phyloP scores from a whole-genome alignment of 2,888 invertebrate genomes.

The Drosophila paranaensis region DNA sequence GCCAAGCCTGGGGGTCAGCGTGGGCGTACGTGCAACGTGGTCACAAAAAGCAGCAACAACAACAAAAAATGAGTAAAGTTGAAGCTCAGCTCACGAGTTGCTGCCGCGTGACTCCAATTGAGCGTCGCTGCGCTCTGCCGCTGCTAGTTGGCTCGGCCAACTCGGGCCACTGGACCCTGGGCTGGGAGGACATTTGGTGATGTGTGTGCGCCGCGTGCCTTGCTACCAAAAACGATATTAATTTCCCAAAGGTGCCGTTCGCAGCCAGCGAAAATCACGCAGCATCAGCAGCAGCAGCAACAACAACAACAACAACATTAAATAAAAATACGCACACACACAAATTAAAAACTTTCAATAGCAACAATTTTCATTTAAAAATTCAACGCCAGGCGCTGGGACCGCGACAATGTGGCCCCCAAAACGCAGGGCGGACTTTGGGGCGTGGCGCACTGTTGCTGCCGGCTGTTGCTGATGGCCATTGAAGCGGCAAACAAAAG shows the following conservation, averaged over 20 bases:
- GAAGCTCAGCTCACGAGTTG: constrained; percentile 71
- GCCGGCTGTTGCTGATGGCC: constrained; percentile 57
- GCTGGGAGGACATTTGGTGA: constrained; percentile 7
- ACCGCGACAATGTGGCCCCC: constrained; percentile 46
- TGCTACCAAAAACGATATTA: constrained; percentile 80
- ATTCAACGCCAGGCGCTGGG: constrained; percentile 75
- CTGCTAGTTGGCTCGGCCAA: constrained; percentile 24
- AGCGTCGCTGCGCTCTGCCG: constrained; percentile 10
- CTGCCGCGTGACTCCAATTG: constrained; percentile 74
- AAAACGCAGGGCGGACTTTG: background rate
- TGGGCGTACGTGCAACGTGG: constrained; percentile 71
- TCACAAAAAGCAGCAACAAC: constrained; percentile 43
- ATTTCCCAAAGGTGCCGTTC: constrained; percentile 83
- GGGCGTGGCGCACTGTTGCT: constrained; percentile 8
- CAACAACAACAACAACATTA: constrained; percentile 25
- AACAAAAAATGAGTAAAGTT: constrained; percentile 39
- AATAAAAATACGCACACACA: constrained; percentile 69
- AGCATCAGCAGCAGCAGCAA: constrained; percentile 49
- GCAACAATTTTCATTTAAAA: constrained; percentile 81
- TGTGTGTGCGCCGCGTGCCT: constrained; percentile 68
- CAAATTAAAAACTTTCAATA: constrained; percentile 81
- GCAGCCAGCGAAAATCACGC: constrained; percentile 75
- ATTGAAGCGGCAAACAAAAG: constrained; percentile 60
- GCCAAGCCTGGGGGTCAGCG: constrained; percentile 35
- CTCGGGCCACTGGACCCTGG: constrained; percentile 23